Conservation (phyloP, 2,113 vertebrate genomes). For the Dermatemys mawii region DNA sequence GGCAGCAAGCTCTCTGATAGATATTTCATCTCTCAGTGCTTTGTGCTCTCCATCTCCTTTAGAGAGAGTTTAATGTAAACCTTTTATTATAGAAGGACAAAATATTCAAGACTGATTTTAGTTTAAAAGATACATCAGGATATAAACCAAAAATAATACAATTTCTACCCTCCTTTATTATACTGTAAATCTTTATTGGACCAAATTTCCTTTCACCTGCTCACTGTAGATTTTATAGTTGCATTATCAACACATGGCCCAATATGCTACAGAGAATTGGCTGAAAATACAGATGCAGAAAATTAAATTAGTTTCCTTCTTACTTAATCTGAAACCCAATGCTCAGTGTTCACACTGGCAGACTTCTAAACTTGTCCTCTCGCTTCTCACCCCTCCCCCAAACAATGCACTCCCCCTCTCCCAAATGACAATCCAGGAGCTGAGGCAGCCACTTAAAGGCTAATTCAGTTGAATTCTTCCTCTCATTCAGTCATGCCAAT, state of each 20-base stretch:
- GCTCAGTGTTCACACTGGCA: background rate
- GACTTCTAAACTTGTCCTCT: background rate
- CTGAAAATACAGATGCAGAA: background rate
- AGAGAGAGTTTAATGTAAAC: background rate
- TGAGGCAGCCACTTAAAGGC: background rate
- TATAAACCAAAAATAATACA: background rate
- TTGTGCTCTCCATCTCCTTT: background rate
- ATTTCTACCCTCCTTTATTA: background rate
- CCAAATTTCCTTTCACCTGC: background rate
- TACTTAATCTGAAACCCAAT: background rate
- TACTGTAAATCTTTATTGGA: background rate
- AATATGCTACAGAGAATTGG: background rate
- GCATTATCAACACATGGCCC: background rate
- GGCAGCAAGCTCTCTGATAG: background rate
- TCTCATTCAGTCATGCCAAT: background rate
- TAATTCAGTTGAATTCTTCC: background rate
- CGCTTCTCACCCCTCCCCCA: background rate
- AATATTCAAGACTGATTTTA: background rate
- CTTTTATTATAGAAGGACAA: background rate
- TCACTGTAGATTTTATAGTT: background rate
- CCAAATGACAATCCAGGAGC: background rate
- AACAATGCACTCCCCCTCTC: background rate
- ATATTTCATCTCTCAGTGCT: background rate
- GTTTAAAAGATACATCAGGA: background rate
- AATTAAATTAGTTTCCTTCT: background rate